Evolutionary conservation across 2,888 invertebrate species (phyloP), one percentile per base, ranked within the genome.

Genomic region (Acanthococcus lagerstroemiae): DNA sequence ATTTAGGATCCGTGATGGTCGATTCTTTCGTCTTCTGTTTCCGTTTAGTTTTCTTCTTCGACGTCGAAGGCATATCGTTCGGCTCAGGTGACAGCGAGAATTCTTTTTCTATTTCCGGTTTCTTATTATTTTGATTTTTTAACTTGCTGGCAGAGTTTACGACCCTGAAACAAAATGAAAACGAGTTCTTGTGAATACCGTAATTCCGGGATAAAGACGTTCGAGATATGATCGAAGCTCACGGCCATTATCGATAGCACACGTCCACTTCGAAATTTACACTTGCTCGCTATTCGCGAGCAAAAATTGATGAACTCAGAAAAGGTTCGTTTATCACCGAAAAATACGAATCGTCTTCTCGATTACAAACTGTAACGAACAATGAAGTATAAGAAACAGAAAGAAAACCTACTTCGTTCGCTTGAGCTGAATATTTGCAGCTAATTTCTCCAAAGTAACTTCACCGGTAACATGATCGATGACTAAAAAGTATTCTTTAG

Each of bases 401-500:
- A 44, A 30, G 15, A 52, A 12, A 30, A 15, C 19, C 30, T 67
- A 69, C 84, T 92, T 83, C 60, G 93, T 93, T 78, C 92, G 92
- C 77, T 94, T 94, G 66, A 94, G 87, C 81, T 89, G 90, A 73
- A 96, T 89, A 79, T 91, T 93, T 73, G 88, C 88, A 69, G 88
- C 86, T 72, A 96, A 82, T 79, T 88, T 90, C 78, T 96, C 96
- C 73, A 97, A 79, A 55, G 91, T 93, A 73, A 95, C 87, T 79
- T 93, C 91, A 67, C 95, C 95, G 12, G 95, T 96, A 71, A 84
- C 83, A 76, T 88, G 86, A 78, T 96, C 94, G 72, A 93, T 90
- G 71, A 96, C 91, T 63, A 96, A 82, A 69, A 97, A 90, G 79
- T 95, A 96, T 80, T 96, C 96, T 77, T 92, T 93, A 69, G 88